Base-by-base conservation (phyloP, 2,113 vertebrate species). In the Zosterops hypoxanthus region DNA sequence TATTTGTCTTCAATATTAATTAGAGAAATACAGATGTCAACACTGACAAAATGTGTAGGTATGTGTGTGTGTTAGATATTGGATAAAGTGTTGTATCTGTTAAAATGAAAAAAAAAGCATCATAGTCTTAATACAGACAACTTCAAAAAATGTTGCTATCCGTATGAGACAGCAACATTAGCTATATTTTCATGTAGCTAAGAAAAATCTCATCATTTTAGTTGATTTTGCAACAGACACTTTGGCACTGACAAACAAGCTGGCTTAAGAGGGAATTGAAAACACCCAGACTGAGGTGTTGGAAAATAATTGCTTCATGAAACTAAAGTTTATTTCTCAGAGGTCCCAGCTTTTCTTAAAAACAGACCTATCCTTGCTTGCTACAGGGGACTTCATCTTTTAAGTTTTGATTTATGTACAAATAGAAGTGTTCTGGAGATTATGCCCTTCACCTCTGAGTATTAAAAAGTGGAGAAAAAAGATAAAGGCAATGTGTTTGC, bases 301-400 rank as follows among this genome's bases (percentile, higher is more conserved):
- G 87, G 66, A 89, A 95, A 94, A 79, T 78, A 94, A 95, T 87
- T 95, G 21, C 39, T 90, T 92, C 44, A 34, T 69, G 53, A 52
- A 92, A 63, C 55, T 87, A 42, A 77, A 65, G n/a, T 84, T 95
- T 94, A 42, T 85, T 42, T 90, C 64, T 75, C 71, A 75, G 73
- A 89, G 28, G 39, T 68, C 55, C 42, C 50, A 76, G 33, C 16
- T 82, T 83, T 80, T 79, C 75, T 85, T 72, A 79, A 71, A 68
- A 79, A 22, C 13, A 77, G 24, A 65, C 34, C 18, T 53, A 46
- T 49, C 31, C 4, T 8, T 5, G 5, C 46, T 68, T 79, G 28
- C 69, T 84, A 33, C 8, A 34, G 11, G 8, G 8, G 12, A 5
- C 20, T 73, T 90, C 0, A 33, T 55, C 7, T 66, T 88, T 90